Conservation (phyloP, 2,888 invertebrate genomes). For the Nebria brevicollis region DNA sequence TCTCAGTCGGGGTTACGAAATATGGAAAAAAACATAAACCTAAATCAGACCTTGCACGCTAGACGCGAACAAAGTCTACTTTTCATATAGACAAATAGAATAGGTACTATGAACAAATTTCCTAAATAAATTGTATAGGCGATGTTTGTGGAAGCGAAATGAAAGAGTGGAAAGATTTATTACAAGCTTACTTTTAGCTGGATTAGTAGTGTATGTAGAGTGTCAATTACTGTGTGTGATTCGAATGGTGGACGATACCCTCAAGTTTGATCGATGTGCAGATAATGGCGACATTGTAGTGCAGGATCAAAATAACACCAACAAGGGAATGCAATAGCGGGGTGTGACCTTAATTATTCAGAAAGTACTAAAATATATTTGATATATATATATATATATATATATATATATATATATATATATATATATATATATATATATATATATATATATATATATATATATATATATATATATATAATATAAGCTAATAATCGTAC, state of each 20-base stretch:
- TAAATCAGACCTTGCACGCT: not conserved
- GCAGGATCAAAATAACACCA: not conserved
- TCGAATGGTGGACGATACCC: conserved; percentile 12
- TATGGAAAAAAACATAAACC: not conserved
- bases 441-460: too few species aligned
- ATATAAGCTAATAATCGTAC: not conserved
- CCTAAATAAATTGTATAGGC: not conserved
- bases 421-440: too few species aligned
- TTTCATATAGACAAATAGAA: not conserved
- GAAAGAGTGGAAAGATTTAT: conserved; percentile 25
- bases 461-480: too few species aligned
- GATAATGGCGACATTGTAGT: conserved; percentile 24
- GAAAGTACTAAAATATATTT: too few species aligned
- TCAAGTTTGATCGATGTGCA: conserved; percentile 30
- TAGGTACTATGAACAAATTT: not conserved
- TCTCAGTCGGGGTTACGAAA: not conserved
- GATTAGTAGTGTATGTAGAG: conserved; percentile 34
- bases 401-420: too few species aligned
- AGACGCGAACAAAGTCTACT: not conserved
- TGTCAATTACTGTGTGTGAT: conserved; percentile 38
- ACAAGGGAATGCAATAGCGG: not conserved
- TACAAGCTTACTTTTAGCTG: conserved; percentile 35
- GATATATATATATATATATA: too few species aligned
- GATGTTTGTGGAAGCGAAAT: not conserved
- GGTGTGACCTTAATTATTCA: not conserved